Percentiles rank a stretch among this genome's conserved stretches.
phyloP scores from a whole-genome alignment of 2,113 vertebrate genomes.

The Castor canadensis region DNA sequence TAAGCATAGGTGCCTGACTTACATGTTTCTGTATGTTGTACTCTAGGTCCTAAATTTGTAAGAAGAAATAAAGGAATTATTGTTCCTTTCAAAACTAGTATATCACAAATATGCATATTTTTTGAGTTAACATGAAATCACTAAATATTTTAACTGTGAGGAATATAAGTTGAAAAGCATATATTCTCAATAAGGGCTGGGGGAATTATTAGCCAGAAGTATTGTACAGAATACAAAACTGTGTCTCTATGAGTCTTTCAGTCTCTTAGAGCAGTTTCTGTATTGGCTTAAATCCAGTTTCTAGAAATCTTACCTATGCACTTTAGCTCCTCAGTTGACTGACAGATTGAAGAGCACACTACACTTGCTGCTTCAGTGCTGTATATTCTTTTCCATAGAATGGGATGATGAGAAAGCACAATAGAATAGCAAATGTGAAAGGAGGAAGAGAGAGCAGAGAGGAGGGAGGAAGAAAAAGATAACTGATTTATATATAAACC shows the following conservation, averaged over 20 bases:
- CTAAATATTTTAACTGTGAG: not conserved
- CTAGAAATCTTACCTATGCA: not conserved
- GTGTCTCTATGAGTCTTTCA: not conserved
- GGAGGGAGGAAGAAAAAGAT: not conserved
- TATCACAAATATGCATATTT: not conserved
- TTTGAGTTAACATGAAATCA: not conserved
- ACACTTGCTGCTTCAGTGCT: not conserved
- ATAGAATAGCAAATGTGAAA: not conserved
- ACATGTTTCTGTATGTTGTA: not conserved
- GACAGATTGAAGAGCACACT: not conserved
- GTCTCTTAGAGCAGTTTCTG: not conserved
- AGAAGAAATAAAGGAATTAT: not conserved
- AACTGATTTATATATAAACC: accelerated
- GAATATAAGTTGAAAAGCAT: not conserved
- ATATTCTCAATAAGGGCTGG: not conserved
- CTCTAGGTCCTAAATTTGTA: not conserved
- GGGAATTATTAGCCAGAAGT: not conserved
- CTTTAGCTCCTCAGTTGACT: not conserved
- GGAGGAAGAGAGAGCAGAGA: not conserved
- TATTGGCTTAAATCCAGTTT: not conserved
- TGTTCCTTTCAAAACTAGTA: not conserved
- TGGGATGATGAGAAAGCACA: not conserved
- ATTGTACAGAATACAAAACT: not conserved
- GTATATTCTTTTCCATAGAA: not conserved
- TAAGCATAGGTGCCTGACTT: not conserved